Evolutionary conservation across 2,888 invertebrate species (phyloP).

Genomic region (Eugnorisma glareosa): DNA sequence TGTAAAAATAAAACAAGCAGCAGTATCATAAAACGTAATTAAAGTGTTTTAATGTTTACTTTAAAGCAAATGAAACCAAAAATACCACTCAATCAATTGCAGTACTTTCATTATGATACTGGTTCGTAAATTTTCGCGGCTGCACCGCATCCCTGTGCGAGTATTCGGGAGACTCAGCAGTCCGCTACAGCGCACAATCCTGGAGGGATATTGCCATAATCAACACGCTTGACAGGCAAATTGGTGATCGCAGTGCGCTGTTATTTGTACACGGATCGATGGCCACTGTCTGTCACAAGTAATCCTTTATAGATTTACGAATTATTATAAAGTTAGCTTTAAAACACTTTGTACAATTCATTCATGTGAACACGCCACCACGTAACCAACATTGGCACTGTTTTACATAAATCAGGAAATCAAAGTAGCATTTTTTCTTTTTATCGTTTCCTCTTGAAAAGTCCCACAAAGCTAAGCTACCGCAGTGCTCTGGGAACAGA

Average conservation of each 20-base stretch:
- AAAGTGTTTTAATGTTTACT: conserved; percentile 11
- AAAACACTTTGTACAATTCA: conserved; percentile 10
- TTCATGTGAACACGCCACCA: conserved; percentile 16
- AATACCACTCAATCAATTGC: conserved; percentile 18
- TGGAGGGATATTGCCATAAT: conserved; percentile 46
- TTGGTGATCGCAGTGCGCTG: conserved; percentile 29
- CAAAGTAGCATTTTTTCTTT: conserved; percentile 76
- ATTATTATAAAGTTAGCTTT: background rate
- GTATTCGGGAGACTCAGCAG: conserved; percentile 13
- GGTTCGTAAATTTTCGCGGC: conserved; percentile 32
- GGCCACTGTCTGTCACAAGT: conserved; percentile 2
- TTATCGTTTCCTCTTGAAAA: conserved; percentile 74
- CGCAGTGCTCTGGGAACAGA: conserved; percentile 69
- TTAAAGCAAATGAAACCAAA: conserved; percentile 8
- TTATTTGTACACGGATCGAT: conserved; percentile 34
- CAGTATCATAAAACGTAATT: conserved; percentile 1
- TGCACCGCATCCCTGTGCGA: conserved; percentile 9
- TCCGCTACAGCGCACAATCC: conserved; percentile 18
- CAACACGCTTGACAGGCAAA: conserved; percentile 39
- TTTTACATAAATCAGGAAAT: conserved; percentile 78
- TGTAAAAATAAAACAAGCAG: background rate
- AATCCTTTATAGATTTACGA: background rate
- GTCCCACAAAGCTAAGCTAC: conserved; percentile 74
- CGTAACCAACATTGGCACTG: conserved; percentile 56
- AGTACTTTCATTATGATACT: conserved; percentile 39